phyloP scores from a whole-genome alignment of 64 coral and sea anemone genomes.

The Montipora cactus region DNA sequence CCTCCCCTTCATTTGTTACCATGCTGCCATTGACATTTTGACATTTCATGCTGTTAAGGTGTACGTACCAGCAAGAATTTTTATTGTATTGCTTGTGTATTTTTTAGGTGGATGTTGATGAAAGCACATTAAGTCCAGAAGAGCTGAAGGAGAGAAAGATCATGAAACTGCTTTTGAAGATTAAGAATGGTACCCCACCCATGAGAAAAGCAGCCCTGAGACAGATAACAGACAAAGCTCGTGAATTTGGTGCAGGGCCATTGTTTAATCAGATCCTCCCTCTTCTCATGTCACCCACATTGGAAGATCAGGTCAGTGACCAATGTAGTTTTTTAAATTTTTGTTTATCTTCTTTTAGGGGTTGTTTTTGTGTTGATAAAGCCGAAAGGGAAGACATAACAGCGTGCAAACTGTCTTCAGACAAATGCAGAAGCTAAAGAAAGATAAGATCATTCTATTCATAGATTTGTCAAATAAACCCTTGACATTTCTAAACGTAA shows the following conservation, averaged over 20 bases:
- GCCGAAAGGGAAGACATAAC: no score
- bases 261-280: conserved; percentile 97
- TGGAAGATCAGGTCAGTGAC: conserved; percentile 93
- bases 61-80: not conserved
- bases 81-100: not conserved
- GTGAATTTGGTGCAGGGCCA: conserved; percentile 99
- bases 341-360: not conserved
- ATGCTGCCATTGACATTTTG: no score
- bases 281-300: conserved; percentile 95
- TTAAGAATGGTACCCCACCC: conserved; percentile 99
- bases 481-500: no score
- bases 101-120: conserved; percentile 98
- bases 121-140: conserved; percentile 91
- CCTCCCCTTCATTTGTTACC: no score
- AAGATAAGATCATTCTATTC: no score
- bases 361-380: not conserved
- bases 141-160: conserved; percentile 99
- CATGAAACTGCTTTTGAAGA: conserved; percentile 96
- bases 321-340: not conserved
- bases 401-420: no score
- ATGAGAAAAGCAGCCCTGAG: conserved; percentile 99
- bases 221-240: conserved; percentile 98
- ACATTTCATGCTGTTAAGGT: no score
- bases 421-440: no score
- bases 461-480: no score